Base-by-base conservation (phyloP, 2,113 vertebrate genomes). In the Tragelaphus buxtoni region DNA sequence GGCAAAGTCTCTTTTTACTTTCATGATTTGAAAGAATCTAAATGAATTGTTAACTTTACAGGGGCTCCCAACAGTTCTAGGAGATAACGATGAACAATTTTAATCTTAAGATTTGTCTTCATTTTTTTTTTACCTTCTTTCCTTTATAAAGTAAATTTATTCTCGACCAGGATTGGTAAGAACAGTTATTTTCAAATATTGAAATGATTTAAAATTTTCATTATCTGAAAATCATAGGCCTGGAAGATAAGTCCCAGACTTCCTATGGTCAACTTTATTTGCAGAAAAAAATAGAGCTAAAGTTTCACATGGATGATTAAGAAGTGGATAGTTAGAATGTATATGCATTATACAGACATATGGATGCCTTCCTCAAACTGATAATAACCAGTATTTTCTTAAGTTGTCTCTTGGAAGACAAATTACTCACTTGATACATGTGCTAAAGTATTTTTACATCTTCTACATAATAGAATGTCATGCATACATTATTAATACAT, bases 1-100 rank as follows among this genome's bases (percentile, higher is more conserved):
- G 45, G 72, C 39, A 89, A 95, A 97, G 82, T 39, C 51, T 79
- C 51, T 88, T 60, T 42, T 95, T 92, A 90, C 63, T 95, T 97
- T 90, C 56, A 2, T 95, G 5, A 35, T 91, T 92, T 88, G 51
- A 96, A 90, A 90, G 4, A 32, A 22, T 92, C 30, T 92, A 35
- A 85, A 58, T 42, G 63, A 74, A 77, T 82, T 88, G 8, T 74
- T 89, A 69, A 77, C 28, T 51, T 53, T 45, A 55, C 1, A 45
- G 74, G 56, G 32, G 32, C 7, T 42, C 28, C 9, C 4, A 42
- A 80, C 65, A 53, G 28, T 53, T 90, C n/a, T 14, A 90, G 60
- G 86, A 32, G 65, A 87, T 65, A 60, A 65, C 4, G 22, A 1
- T 53, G 30, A 42, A 49, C 18, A 63, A 69, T 53, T 91, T 39